These are phyloP conservation scores for Melospiza georgiana DNA, from an alignment of 2,113 vertebrate genomes.

Conservation along the genomic window DNA sequence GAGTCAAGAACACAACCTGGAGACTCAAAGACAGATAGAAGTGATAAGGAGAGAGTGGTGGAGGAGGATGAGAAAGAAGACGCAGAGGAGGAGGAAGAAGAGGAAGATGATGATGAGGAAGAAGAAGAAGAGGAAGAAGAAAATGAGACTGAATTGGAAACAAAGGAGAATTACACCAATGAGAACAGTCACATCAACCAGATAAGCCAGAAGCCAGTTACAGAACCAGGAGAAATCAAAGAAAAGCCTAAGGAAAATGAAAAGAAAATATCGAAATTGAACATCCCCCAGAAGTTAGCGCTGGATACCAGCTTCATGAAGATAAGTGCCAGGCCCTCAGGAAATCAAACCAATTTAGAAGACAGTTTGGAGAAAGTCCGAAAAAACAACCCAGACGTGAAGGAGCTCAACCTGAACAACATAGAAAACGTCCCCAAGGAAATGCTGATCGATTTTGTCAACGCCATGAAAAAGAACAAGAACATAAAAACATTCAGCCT, in stretches of 20 bases:
- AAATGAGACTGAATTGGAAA: conserved; percentile 3
- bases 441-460: conserved; percentile 92
- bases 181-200: background rate
- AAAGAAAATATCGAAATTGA: conserved; percentile 87
- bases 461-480: conserved; percentile 91
- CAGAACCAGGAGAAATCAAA: background rate
- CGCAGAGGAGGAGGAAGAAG: background rate
- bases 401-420: conserved; percentile 96
- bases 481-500: conserved; percentile 89
- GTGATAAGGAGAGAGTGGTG: conserved; percentile 53
- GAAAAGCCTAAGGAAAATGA: conserved; percentile 74
- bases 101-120: background rate
- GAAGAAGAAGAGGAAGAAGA: background rate
- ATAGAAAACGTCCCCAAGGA: conserved; percentile 98
- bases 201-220: background rate
- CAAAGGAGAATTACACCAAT: background rate
- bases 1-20: background rate
- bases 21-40: conserved; percentile 32
- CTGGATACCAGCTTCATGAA: conserved; percentile 87
- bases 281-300: conserved; percentile 85
- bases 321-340: conserved; percentile 91
- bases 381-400: conserved; percentile 85
- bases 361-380: conserved; percentile 85
- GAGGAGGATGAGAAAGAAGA: background rate
- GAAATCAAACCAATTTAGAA: conserved; percentile 95